Evolutionary conservation across 2,113 vertebrate species (phyloP), one percentile per base, ranked within the genome.

Genomic region (Poicephalus meyeri): DNA sequence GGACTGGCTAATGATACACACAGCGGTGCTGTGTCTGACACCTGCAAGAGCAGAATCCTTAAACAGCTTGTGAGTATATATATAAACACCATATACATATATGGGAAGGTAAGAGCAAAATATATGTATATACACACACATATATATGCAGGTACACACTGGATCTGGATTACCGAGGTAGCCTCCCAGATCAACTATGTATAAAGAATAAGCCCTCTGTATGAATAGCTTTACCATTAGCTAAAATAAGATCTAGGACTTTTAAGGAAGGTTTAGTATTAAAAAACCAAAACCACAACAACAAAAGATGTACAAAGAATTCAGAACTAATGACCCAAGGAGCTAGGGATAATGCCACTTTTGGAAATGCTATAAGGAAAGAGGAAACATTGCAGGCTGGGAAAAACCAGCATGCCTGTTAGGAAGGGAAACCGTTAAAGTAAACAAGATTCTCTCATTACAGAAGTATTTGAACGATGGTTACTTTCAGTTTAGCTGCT

Each of bases 401-500:
- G 71, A 23, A 46, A 78, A 12, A n/a, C 44, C 33, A 80, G 15
- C 66, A 42, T 16, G 61, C 29, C 56, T 58, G 33, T 31, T 66
- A 25, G 47, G 73, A 92, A 61, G 44, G 86, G 83, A 87, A 95
- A 87, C 73, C 0, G 1, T 82, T 79, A 82, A 93, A 89, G 52
- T 44, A 96, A 96, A 92, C 56, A 88, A 72, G 77, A 79, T 95
- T 80, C 47, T 74, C 74, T 94, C 86, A 86, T 52, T 72, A n/a
- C 68, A n/a, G 23, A 92, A 80, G 58, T 33, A 95, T 95, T 92
- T 69, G 63, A 91, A 86, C 86, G 79, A 93, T 83, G 91, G 94
- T 69, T 41, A n/a, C 88, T 92, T 95, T 93, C 66, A 94, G 80
- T 91, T 93, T 60, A 69, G 94, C 89, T 89, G 86, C 86, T 82